These are phyloP conservation scores for Trisateles emortualis DNA, from an alignment of 2,888 invertebrate genomes.

Conservation along the genomic window DNA sequence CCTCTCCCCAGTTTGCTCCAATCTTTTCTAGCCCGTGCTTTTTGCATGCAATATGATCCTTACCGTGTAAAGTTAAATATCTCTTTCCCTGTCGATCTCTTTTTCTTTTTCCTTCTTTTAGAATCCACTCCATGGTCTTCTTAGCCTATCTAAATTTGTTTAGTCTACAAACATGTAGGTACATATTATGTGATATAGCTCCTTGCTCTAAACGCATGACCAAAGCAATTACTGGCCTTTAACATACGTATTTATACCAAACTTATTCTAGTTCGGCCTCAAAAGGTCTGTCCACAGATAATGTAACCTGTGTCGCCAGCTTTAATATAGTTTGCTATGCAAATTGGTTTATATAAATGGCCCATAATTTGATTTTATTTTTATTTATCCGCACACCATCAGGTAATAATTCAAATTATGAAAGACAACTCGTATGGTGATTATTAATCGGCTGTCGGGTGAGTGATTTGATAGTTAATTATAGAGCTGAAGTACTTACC, in stretches of 20 bases:
- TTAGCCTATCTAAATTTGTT: too few relatives aligned
- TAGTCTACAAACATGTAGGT: too few relatives aligned
- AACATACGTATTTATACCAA: slow-evolving; percentile 28
- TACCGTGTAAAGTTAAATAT: too few relatives aligned
- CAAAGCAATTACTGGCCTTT: slow-evolving; percentile 26
- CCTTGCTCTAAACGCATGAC: too few relatives aligned
- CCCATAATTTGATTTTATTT: slow-evolving; percentile 53
- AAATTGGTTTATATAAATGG: slow-evolving; percentile 62
- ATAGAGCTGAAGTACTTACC: slow-evolving; percentile 36
- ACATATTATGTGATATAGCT: too few relatives aligned
- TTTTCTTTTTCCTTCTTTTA: too few relatives aligned
- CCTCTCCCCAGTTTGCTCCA: too few relatives aligned
- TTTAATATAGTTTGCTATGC: slow-evolving; percentile 54
- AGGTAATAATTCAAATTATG: slow-evolving; percentile 46
- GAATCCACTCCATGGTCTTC: too few relatives aligned
- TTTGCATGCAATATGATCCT: too few relatives aligned
- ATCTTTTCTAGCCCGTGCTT: too few relatives aligned
- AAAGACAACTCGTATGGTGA: slow-evolving; percentile 40
- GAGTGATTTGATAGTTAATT: slow-evolving; percentile 50
- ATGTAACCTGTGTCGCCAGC: slow-evolving; percentile 44
- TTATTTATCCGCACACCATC: slow-evolving; percentile 48
- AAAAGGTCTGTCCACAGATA: slow-evolving; percentile 37
- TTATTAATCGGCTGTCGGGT: slow-evolving; percentile 48
- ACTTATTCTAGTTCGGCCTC: slow-evolving; percentile 24
- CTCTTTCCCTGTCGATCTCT: too few relatives aligned